Evolutionary conservation across 2,888 invertebrate genomes (phyloP).

Genomic region (Agrochola litura): DNA sequence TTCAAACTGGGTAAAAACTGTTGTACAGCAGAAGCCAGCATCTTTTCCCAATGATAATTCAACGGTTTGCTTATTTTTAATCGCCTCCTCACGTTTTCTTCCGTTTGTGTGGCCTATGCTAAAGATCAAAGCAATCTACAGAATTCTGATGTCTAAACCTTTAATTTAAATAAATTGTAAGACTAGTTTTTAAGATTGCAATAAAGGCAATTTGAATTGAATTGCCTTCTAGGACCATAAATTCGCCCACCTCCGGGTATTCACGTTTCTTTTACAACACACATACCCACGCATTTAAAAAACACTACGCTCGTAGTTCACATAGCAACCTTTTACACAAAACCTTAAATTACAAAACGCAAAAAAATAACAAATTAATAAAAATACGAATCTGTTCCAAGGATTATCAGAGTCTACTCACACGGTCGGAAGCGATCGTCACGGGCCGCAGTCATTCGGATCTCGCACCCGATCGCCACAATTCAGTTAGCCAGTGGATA

Average conservation of each 20-base stretch:
- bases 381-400: slow-evolving; percentile 42
- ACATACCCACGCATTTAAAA: neutral
- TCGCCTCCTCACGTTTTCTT: neutral
- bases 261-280: neutral
- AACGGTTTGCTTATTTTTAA: neutral
- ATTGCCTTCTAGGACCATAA: too few species aligned
- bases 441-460: slow-evolving; percentile 64
- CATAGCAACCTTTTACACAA: too few species aligned
- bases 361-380: neutral
- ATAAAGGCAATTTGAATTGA: too few species aligned
- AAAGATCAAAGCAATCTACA: too few species aligned
- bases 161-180: too few species aligned
- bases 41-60: neutral
- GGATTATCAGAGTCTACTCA: slow-evolving; percentile 30
- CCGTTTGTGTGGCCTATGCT: too few species aligned
- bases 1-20: neutral
- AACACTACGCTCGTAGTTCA: neutral
- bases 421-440: slow-evolving; percentile 58
- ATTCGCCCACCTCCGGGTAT: neutral
- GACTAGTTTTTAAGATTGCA: too few species aligned
- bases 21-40: too few species aligned
- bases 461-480: slow-evolving; percentile 56
- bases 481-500: slow-evolving; percentile 52
- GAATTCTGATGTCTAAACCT: too few species aligned
- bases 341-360: neutral